Conservation (phyloP, 2,113 vertebrate species). For the Erpornis zantholeuca region DNA sequence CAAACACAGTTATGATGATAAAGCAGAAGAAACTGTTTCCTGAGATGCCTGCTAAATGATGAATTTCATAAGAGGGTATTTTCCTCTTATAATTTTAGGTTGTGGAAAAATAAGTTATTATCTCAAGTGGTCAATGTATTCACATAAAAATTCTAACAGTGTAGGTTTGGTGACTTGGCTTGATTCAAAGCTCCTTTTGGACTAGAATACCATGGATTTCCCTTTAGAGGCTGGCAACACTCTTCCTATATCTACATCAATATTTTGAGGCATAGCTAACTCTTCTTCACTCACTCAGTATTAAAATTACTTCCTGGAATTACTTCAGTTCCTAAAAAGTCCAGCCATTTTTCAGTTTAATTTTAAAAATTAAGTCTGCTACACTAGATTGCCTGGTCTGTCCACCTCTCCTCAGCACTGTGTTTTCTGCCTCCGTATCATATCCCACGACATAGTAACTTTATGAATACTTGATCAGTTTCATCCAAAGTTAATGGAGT, state of each 20-base stretch:
- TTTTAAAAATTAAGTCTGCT: background rate
- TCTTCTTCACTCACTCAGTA: background rate
- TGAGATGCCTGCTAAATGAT: background rate
- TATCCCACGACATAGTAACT: fast-evolving
- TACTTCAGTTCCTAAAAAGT: background rate
- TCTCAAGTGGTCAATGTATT: background rate
- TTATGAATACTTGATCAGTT: background rate
- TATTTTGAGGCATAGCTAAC: background rate
- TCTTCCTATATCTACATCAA: background rate
- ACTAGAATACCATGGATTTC: background rate
- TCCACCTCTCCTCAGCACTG: background rate
- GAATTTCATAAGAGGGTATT: background rate
- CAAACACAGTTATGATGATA: background rate
- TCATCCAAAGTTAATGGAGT: background rate
- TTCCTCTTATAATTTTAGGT: background rate
- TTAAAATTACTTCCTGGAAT: background rate
- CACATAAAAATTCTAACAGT: background rate
- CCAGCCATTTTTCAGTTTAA: background rate
- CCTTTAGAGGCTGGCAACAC: background rate
- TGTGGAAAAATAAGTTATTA: background rate
- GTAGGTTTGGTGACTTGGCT: background rate
- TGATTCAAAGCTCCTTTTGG: background rate
- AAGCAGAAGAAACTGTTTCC: background rate
- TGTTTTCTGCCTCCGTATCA: background rate
- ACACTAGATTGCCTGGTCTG: background rate